These are phyloP conservation scores for Mellilla xanthometata DNA, from an alignment of 2,888 invertebrate species.

Conservation along the genomic window DNA sequence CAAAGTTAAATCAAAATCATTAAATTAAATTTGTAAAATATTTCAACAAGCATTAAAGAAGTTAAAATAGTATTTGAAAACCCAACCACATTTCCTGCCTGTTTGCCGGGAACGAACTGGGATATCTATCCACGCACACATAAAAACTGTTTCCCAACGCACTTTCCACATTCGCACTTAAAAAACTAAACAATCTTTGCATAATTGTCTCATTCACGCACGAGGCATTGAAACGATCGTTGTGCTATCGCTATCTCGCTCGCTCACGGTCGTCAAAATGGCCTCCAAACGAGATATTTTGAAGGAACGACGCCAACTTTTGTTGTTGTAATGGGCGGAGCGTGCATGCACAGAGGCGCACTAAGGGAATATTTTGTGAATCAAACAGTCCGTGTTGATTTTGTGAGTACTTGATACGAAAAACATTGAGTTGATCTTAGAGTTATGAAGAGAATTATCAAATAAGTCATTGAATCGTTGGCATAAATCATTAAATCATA, in stretches of 20 bases:
- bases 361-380: constrained; percentile 28
- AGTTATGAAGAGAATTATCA: too few species aligned
- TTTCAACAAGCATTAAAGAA: too few species aligned
- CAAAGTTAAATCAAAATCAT: too few species aligned
- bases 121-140: constrained; percentile 40
- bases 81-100: too few species aligned
- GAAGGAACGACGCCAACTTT: constrained; percentile 81
- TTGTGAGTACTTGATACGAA: too few species aligned
- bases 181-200: constrained; percentile 76
- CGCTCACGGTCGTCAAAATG: constrained; percentile 78
- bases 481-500: too few species aligned
- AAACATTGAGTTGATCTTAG: too few species aligned
- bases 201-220: constrained; percentile 81
- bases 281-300: constrained; percentile 83
- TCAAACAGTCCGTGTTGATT: too few species aligned
- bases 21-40: too few species aligned
- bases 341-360: constrained; percentile 70
- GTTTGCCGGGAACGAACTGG: constrained; percentile 19
- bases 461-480: too few species aligned
- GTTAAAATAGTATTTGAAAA: too few species aligned
- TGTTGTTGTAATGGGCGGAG: constrained; percentile 82
- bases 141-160: constrained; percentile 55
- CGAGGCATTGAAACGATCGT: constrained; percentile 53
- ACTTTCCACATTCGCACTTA: constrained; percentile 61
- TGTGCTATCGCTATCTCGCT: constrained; percentile 57